Evolutionary conservation across 2,888 invertebrate genomes (phyloP).

Genomic region (Hypsopygia costalis): DNA sequence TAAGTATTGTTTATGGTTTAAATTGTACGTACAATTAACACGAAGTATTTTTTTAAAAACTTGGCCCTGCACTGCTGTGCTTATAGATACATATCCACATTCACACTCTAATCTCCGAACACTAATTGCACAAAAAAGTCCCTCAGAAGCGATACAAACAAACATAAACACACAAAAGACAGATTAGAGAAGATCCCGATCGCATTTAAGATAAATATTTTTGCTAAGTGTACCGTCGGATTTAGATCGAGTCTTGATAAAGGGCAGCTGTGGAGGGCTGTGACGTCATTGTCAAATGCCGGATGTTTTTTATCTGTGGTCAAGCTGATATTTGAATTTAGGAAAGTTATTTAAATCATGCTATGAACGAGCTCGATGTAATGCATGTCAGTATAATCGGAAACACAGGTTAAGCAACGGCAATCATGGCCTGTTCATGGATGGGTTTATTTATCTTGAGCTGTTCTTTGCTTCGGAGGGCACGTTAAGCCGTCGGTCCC

Average conservation of each 20-base stretch:
- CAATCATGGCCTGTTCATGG: too few relatives aligned
- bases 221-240: conserved; percentile 67
- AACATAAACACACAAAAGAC: conserved; percentile 64
- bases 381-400: too few relatives aligned
- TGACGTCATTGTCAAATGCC: conserved; percentile 37
- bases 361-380: too few relatives aligned
- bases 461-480: too few relatives aligned
- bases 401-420: too few relatives aligned
- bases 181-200: conserved; percentile 76
- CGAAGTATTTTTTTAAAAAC: too few relatives aligned
- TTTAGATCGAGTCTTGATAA: conserved; percentile 69
- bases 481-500: too few relatives aligned
- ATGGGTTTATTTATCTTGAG: too few relatives aligned
- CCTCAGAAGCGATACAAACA: conserved; percentile 59
- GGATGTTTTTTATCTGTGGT: conserved; percentile 11
- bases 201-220: conserved; percentile 77
- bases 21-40: too few relatives aligned
- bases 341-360: too few relatives aligned
- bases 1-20: too few relatives aligned
- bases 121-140: conserved; percentile 75
- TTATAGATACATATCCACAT: conserved; percentile 32
- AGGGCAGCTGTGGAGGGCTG: conserved; percentile 60
- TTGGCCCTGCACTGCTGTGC: too few relatives aligned
- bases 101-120: conserved; percentile 54
- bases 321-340: conserved; percentile 30